A percentile compares a stretch with the other conserved stretches of the same genome.
These are phyloP conservation scores for Stercorarius parasiticus DNA, from an alignment of 2,113 vertebrate species.

Conservation along the genomic window DNA sequence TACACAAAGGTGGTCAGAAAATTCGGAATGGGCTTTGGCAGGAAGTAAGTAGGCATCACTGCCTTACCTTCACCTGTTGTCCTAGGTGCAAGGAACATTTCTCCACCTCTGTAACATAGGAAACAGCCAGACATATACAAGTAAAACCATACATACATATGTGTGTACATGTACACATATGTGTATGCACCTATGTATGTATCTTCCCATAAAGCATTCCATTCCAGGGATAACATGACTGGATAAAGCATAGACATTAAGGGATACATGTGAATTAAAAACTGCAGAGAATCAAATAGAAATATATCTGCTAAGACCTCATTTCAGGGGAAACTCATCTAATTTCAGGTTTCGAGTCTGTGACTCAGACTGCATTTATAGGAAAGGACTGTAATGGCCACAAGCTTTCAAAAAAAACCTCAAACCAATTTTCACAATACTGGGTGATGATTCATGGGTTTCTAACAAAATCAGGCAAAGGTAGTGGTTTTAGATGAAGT, in stretches of 20 bases:
- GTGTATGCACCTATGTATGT: too few species aligned
- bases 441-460: background rate
- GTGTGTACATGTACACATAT: fast-evolving
- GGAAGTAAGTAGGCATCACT: background rate
- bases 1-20: background rate
- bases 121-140: background rate
- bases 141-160: background rate
- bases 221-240: background rate
- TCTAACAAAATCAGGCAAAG: background rate
- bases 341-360: background rate
- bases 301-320: fast-evolving
- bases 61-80: background rate
- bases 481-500: background rate
- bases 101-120: background rate
- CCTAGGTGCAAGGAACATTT: background rate
- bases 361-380: background rate
- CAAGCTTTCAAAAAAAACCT: background rate
- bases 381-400: background rate
- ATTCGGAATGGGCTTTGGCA: background rate
- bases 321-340: background rate
- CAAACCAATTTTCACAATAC: background rate
- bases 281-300: background rate
- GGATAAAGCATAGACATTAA: background rate
- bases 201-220: background rate
- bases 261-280: background rate